Evolutionary conservation across 2,113 vertebrate species (phyloP).

Genomic region (Gadus chalcogrammus): DNA sequence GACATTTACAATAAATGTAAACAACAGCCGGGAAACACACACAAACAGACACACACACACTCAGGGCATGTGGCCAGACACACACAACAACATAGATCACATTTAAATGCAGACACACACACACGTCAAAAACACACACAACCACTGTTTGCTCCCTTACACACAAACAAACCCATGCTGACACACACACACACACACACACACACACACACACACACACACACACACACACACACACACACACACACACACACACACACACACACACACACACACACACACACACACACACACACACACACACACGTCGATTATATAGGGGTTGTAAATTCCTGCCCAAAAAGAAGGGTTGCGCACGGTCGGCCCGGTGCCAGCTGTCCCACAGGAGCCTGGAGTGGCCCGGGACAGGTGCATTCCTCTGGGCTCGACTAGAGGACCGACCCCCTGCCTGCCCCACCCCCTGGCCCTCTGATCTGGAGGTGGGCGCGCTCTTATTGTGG

Average conservation of each 20-base stretch:
- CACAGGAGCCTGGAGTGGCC: conserved; percentile 31
- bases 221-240: not conserved
- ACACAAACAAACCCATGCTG: conserved; percentile 5
- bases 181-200: not conserved
- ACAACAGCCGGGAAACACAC: not conserved
- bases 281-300: conserved; percentile 2
- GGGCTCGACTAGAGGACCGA: not conserved
- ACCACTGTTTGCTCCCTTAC: not conserved
- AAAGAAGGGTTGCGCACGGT: conserved; percentile 22
- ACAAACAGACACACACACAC: not conserved
- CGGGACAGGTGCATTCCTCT: conserved; percentile 41
- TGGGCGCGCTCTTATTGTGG: no score
- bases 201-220: conserved; percentile 4
- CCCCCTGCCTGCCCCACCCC: no score
- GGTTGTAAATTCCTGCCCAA: conserved; percentile 44
- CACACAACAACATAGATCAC: not conserved
- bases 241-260: not conserved
- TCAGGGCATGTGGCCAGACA: not conserved
- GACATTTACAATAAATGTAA: no score
- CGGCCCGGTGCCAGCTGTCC: conserved; percentile 36
- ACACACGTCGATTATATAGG: conserved; percentile 25
- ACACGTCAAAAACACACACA: not conserved
- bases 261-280: conserved; percentile 4
- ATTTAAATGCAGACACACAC: not conserved
- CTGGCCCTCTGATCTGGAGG: no score